phyloP scores from a whole-genome alignment of 2,888 invertebrate genomes.

The Gerris lacustris region DNA sequence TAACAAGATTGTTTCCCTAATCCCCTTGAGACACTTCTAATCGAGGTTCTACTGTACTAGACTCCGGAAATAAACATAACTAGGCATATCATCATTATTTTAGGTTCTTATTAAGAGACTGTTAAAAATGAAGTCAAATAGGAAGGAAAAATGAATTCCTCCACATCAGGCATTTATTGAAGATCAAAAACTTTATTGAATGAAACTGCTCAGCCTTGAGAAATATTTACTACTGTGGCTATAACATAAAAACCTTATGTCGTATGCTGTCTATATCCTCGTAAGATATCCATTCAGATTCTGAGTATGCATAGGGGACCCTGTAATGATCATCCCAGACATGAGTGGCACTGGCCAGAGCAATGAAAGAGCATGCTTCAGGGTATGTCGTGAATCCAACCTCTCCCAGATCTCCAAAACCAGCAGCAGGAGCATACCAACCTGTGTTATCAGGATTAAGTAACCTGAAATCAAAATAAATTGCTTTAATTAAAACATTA shows the following conservation, averaged over 20 bases:
- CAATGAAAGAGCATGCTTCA: constrained; percentile 54
- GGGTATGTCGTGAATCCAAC: constrained; percentile 59
- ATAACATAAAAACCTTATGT: constrained; percentile 45
- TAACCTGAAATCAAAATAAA: constrained; percentile 40
- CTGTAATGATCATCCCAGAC: constrained; percentile 54
- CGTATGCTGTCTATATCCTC: constrained; percentile 58
- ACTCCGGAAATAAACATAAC: too few species aligned
- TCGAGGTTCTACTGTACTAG: too few species aligned
- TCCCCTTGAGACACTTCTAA: too few species aligned
- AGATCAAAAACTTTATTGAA: too few species aligned
- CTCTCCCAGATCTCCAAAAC: constrained; percentile 52
- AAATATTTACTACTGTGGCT: too few species aligned
- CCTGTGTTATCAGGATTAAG: constrained; percentile 50
- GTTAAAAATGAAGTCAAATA: too few species aligned
- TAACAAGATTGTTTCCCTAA: too few species aligned
- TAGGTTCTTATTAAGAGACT: too few species aligned
- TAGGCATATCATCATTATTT: too few species aligned
- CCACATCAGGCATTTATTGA: too few species aligned
- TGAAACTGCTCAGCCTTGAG: too few species aligned
- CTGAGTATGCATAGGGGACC: constrained; percentile 62
- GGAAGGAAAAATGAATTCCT: too few species aligned
- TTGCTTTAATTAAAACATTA: neutral
- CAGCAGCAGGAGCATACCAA: constrained; percentile 57
- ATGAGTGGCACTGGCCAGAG: constrained; percentile 42
- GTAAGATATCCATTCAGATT: constrained; percentile 69